These are phyloP conservation scores for Pyrocephalus nanus DNA, from an alignment of 2,797 vertebrate genomes.

Conservation along the genomic window DNA sequence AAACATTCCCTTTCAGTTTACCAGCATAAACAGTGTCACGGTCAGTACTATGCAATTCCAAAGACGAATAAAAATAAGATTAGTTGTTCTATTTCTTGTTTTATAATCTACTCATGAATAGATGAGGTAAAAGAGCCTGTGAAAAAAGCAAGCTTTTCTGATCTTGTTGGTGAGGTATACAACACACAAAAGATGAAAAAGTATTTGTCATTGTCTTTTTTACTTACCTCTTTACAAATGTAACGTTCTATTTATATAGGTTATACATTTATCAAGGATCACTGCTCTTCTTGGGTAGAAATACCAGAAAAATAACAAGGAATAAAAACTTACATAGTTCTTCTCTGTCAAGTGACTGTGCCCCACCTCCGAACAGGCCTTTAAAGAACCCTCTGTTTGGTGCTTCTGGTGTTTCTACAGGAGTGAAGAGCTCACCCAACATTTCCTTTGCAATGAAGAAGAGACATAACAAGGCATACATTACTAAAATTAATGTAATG, in stretches of 20 bases:
- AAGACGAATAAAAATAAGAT: background rate
- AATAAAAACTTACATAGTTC: slow-evolving; percentile 88
- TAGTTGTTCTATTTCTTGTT: background rate
- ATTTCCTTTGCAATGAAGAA: slow-evolving; percentile 87
- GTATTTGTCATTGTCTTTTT: background rate
- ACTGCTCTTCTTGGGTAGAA: background rate
- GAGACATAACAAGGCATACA: background rate
- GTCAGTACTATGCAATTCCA: background rate
- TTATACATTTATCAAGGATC: background rate
- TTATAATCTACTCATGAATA: background rate
- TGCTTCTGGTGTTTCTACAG: slow-evolving; percentile 97
- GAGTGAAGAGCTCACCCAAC: slow-evolving; percentile 97
- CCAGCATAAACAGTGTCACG: background rate
- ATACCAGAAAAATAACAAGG: background rate
- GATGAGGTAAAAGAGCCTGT: background rate
- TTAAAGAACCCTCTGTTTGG: slow-evolving; percentile 99
- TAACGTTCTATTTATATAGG: background rate
- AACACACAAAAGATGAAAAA: background rate
- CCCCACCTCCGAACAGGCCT: slow-evolving; percentile 96
- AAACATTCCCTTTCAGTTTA: background rate
- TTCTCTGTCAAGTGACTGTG: slow-evolving; percentile 96
- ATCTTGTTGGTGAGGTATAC: background rate
- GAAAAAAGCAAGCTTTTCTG: background rate
- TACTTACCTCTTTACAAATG: background rate
- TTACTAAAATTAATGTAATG: background rate